These are phyloP conservation scores for Coccyzus lansbergi DNA, from an alignment of 2,797 vertebrate genomes.

Conservation along the genomic window DNA sequence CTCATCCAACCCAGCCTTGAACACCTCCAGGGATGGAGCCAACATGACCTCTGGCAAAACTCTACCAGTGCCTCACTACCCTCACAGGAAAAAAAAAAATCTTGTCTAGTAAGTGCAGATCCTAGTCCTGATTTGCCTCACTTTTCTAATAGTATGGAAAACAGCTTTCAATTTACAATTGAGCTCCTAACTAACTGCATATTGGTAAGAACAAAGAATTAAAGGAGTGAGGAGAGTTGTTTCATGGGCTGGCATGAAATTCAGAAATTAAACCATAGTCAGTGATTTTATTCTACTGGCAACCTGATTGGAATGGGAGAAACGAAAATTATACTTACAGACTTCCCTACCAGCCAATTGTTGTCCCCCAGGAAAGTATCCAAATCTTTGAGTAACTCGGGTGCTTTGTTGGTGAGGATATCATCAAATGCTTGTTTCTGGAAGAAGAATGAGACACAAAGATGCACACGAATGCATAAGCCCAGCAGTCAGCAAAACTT, in stretches of 20 bases:
- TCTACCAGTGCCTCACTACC: no score
- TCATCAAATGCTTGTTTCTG: conserved; percentile 73
- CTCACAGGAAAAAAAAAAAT: no score
- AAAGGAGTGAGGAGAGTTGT: neutral
- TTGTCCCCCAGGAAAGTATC: conserved; percentile 72
- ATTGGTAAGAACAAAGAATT: neutral
- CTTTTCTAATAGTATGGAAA: neutral
- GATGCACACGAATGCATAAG: neutral
- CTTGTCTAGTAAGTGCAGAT: neutral
- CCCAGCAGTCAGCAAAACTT: neutral
- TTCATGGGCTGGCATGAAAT: neutral
- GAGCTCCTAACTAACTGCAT: accelerated
- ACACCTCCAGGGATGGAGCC: no score
- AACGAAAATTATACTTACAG: conserved; percentile 72
- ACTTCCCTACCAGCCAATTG: conserved; percentile 77
- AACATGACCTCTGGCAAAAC: no score
- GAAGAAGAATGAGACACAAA: neutral
- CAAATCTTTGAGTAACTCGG: conserved; percentile 68
- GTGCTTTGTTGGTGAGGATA: conserved; percentile 68
- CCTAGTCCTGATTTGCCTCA: neutral
- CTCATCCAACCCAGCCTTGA: no score
- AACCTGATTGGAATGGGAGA: neutral
- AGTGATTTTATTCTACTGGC: neutral
- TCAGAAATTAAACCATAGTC: neutral
- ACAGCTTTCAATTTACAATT: neutral